Base-by-base conservation (phyloP, 1,140 invertebrate species). In the Bathynomus jamesi region DNA sequence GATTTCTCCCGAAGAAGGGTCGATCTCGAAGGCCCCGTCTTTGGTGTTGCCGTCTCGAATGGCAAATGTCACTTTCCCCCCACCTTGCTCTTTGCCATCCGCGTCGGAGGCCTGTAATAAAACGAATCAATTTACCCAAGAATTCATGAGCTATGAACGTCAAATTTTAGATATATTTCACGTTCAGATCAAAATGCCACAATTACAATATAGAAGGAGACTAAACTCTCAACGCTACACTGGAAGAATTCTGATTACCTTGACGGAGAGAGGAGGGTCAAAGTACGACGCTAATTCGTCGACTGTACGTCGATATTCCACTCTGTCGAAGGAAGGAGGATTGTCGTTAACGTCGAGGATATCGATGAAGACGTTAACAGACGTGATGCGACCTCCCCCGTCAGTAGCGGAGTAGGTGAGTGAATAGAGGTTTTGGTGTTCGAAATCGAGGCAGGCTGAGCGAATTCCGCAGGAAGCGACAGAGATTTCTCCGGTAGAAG, bases 261-360 rank as follows among this genome's bases (percentile, higher is more conserved):
- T 85, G 4, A 92, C 85, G 71, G 90, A 87, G 69, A 93, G 85
- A 70, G 91, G 89, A 0, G 90, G 90, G 78, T 91, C 88, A 79
- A 91, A 90, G 77, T 84, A 86, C 7, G 85, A 86, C 0, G 89
- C 87, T 5, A 87, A 87, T 79, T 92, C 89, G 75, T 90, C 82
- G 31, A 90, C 86, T 10, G 88, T 90, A 65, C 90, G 84, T 61
- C 88, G 86, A 76, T 93, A 94, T 67, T 90, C 87, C 0, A 81
- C 78, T 29, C 86, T 83, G 67, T 91, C 88, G 81, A 95, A 95
- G 0, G 85, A 78, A 0, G 93, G 93, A 46, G 86, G 85, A 78
- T 95, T 94, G 79, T 96, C 93, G 79, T 95, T 95, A 0, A 90
- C 86, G 79, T 93, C 91, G 4, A 87, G 79, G 0, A 92, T 82